Base-by-base conservation (phyloP, 1,140 invertebrate species). In the Oryctes rhinoceros region DNA sequence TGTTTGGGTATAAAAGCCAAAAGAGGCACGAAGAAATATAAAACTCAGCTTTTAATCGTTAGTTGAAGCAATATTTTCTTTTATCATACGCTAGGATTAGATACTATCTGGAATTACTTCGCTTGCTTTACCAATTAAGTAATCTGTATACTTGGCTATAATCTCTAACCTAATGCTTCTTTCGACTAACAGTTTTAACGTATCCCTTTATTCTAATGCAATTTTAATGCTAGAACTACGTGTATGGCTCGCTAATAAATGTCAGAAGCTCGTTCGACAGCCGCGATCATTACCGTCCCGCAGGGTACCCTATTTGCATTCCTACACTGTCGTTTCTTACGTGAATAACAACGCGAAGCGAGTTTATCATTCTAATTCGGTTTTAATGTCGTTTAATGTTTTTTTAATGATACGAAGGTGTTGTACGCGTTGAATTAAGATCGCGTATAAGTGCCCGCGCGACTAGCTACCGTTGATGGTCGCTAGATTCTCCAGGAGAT, bases 371-470 rank as follows among this genome's bases (percentile, higher is more conserved):
- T 76, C 75, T 76, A 76, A 76, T 76, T 76, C 37, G 20, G 75
- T 76, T 76, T 76, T 76, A 76, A 76, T 76, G 75, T 48, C 11
- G 75, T 76, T 76, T 76, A 76, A 76, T 76, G 75, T 76, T 76
- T 76, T 76, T 76, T 76, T 76, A 76, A 76, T 76, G 75, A 49
- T 74, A 74, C 67, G 6, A 74, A 76, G 44, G 47, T 47, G 75
- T 44, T 48, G 75, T 35, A 24, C 75, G 75, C 13, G 4, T 39
- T 15, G 15, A 44, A 76, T 76, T 76, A 47, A 76, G n/a, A 71
- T 24, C 20, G 24, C 10, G 20, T 37, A 2, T 15, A 37, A 9
- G 20, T 35, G 5, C 11, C 6, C 7, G 3, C 18, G 15, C 5
- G 15, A 18, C 2, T 18, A 59, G n/a, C 18, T 59, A 18, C 6